phyloP scores from a whole-genome alignment of 2,113 vertebrate species.

The Oryctolagus cuniculus region DNA sequence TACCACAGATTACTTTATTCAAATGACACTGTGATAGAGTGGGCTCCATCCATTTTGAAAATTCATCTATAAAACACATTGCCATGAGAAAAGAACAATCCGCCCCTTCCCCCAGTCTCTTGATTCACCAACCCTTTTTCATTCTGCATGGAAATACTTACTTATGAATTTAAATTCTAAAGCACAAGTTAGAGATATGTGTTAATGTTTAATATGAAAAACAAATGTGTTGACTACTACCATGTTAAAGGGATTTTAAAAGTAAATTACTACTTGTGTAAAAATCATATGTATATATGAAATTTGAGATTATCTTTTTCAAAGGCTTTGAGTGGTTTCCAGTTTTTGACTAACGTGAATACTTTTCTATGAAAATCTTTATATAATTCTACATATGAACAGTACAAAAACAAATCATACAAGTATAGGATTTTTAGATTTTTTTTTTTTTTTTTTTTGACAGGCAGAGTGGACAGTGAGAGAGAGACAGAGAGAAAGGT shows the following conservation, averaged over 20 bases:
- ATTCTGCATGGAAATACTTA: background rate
- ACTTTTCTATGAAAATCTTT: constrained; percentile 17
- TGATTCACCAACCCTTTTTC: constrained; percentile 12
- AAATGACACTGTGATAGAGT: background rate
- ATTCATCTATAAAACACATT: background rate
- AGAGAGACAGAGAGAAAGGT: no score
- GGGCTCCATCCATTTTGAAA: constrained; percentile 21
- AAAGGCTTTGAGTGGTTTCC: constrained; percentile 21
- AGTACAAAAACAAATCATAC: constrained; percentile 24
- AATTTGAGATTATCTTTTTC: constrained; percentile 18
- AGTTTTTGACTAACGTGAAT: constrained; percentile 36
- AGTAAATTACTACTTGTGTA: background rate
- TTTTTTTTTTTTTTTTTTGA: no score
- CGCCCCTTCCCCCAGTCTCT: background rate
- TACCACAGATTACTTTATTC: constrained; percentile 36
- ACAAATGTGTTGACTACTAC: background rate
- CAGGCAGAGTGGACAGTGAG: no score
- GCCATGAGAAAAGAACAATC: background rate
- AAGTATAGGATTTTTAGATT: background rate
- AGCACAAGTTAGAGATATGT: constrained; percentile 6
- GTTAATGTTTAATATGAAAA: constrained; percentile 51
- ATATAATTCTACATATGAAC: constrained; percentile 26
- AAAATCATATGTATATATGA: background rate
- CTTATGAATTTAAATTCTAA: constrained; percentile 52
- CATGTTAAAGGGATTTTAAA: constrained; percentile 2